These are phyloP conservation scores for Mycteria americana DNA, from an alignment of 2,797 vertebrate genomes.

Conservation along the genomic window DNA sequence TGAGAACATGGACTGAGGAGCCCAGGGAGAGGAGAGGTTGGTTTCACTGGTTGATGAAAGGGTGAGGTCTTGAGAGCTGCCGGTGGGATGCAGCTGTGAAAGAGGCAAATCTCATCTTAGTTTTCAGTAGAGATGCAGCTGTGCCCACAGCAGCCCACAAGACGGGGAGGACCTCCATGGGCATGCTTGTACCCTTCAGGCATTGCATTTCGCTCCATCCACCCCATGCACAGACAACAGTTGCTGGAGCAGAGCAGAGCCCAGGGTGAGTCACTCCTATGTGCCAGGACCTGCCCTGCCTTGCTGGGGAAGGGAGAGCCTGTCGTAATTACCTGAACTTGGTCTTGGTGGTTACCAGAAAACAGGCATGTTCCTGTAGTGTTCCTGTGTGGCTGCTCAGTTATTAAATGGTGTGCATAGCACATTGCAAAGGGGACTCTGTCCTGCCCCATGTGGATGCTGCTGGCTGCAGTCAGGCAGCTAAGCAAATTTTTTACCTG, in stretches of 20 bases:
- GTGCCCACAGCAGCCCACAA: rapidly evolving
- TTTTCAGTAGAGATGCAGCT: neutral
- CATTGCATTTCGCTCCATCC: rapidly evolving
- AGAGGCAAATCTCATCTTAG: neutral
- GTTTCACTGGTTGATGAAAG: neutral
- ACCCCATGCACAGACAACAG: neutral
- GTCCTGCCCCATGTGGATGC: neutral
- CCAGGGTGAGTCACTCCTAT: neutral
- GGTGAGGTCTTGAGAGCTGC: neutral
- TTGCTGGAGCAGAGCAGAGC: neutral
- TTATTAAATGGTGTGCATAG: rapidly evolving
- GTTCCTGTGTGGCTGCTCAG: neutral
- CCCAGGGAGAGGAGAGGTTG: neutral
- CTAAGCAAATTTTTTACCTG: neutral
- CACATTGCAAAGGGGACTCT: rapidly evolving
- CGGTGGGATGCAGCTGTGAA: neutral
- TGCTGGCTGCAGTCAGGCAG: neutral
- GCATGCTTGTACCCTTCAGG: neutral
- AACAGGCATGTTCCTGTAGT: neutral
- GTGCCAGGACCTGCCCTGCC: neutral
- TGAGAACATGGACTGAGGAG: neutral
- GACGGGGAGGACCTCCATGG: rapidly evolving
- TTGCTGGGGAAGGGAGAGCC: neutral
- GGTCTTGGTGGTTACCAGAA: neutral
- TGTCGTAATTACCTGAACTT: neutral